Evolutionary conservation across 1,140 invertebrate species (phyloP), one percentile per base, ranked within the genome.

Genomic region (Lepidurus arcticus): DNA sequence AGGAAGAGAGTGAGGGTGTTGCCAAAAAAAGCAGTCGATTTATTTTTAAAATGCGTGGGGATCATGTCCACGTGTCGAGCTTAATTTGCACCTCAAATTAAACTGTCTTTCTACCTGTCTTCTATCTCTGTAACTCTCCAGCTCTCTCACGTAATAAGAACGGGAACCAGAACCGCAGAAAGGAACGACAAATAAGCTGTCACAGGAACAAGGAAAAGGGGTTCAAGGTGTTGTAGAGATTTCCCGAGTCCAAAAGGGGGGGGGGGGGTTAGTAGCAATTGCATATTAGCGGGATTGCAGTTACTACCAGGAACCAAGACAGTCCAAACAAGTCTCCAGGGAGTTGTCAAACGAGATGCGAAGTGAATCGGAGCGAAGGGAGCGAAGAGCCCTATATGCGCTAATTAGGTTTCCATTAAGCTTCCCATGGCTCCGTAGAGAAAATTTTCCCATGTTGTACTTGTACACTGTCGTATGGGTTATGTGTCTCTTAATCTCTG

Each of bases 351-450:
- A 65, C 53, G 53, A 65, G 53, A 65, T 21, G 21, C 7, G 53
- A 9, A 65, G 53, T n/a, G 53, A 65, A 65, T 65, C 53, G 6
- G 21, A 65, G 53, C 53, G 53, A 65, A 65, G 53, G 53, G 53
- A 65, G 16, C 13, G 53, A 21, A 65, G 53, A 65, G 53, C 53
- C 53, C 53, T 65, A 65, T 9, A 65, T 65, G 53, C 53, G 53
- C 53, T 65, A 65, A 65, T 65, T 65, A 65, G 53, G 53, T 65
- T 65, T 65, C 53, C 53, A 65, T 65, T 65, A 65, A 65, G 53
- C 53, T 65, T 65, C 53, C 53, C 53, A 7, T 65, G 53, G 34
- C 34, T 34, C 34, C 34, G 34, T 34, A 34, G 34, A 34, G 34
- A 34, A 34, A 34, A 34, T 34, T 34, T 0, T 34, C 34, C 34